Conservation (phyloP, 2,888 invertebrate genomes). For the Mythimna lalbum region DNA sequence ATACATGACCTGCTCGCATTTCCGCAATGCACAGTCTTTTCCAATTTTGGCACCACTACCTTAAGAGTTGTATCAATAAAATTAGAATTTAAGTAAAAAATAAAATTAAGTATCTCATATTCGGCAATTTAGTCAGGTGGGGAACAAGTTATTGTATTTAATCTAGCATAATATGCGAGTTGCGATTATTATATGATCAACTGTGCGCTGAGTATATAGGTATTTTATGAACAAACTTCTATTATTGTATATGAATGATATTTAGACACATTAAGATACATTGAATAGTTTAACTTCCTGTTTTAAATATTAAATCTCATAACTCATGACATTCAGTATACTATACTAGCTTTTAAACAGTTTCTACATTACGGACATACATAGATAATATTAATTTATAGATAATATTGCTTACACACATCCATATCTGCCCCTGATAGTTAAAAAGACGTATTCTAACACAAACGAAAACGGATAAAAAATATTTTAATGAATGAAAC, state of each 20-base stretch:
- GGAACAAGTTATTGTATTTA: conserved; percentile 1
- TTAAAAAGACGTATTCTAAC: too few relatives aligned
- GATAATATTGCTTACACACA: conserved; percentile 52
- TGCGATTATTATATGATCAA: conserved; percentile 19
- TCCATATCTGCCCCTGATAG: too few relatives aligned
- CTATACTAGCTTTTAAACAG: conserved; percentile 60
- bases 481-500: too few relatives aligned
- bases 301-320: conserved; percentile 45
- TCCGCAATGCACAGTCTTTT: background rate
- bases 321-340: conserved; percentile 36
- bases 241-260: conserved; percentile 19
- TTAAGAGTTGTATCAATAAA: background rate
- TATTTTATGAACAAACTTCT: conserved; percentile 19
- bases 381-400: conserved; percentile 24
- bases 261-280: conserved; percentile 26
- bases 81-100: conserved; percentile 24
- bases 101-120: conserved; percentile 23
- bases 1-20: background rate
- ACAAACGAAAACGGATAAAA: too few relatives aligned
- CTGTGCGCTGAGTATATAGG: conserved; percentile 40
- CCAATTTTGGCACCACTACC: conserved; percentile 13
- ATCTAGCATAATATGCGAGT: conserved; percentile 22
- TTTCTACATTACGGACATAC: conserved; percentile 39
- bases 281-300: conserved; percentile 36
- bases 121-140: conserved; percentile 26